A percentile compares a stretch with the other conserved stretches of the same genome.
Evolutionary conservation across 2,888 invertebrate genomes (phyloP).

Genomic region (Cerastis leucographa): DNA sequence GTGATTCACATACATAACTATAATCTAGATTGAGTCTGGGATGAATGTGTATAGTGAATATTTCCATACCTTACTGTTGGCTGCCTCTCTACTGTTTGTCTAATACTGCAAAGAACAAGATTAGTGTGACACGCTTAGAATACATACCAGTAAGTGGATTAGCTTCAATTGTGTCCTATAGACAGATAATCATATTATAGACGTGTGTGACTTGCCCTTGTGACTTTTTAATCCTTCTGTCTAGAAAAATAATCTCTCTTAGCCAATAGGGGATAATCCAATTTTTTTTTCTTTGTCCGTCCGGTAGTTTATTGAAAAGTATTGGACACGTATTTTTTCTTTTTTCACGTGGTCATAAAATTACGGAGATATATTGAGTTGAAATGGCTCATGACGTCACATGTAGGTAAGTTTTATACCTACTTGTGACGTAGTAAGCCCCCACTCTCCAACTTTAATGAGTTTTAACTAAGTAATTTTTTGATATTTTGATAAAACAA

Average conservation of each 20-base stretch:
- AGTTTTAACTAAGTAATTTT: too few species aligned
- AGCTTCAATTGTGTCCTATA: not conserved
- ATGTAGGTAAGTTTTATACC: too few species aligned
- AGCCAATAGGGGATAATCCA: too few species aligned
- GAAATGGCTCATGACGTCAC: too few species aligned
- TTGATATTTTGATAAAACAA: too few species aligned
- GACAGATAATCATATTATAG: conserved; percentile 46
- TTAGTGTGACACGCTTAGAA: conserved; percentile 9
- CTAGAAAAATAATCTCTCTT: conserved; percentile 37
- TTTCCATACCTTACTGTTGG: not conserved
- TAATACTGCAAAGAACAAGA: conserved; percentile 18
- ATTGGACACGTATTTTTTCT: too few species aligned
- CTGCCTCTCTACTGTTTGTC: not conserved
- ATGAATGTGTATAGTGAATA: not conserved
- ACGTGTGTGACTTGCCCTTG: conserved; percentile 24
- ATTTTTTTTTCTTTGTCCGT: too few species aligned
- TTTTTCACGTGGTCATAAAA: too few species aligned
- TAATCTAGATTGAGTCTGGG: not conserved
- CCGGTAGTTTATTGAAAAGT: too few species aligned
- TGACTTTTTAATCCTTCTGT: conserved; percentile 46
- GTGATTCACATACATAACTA: not conserved
- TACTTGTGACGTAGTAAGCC: too few species aligned
- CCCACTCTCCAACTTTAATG: too few species aligned
- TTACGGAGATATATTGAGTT: too few species aligned
- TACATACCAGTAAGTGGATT: conserved; percentile 37